Conservation (phyloP, 2,113 vertebrate genomes). For the Corvus cornix region DNA sequence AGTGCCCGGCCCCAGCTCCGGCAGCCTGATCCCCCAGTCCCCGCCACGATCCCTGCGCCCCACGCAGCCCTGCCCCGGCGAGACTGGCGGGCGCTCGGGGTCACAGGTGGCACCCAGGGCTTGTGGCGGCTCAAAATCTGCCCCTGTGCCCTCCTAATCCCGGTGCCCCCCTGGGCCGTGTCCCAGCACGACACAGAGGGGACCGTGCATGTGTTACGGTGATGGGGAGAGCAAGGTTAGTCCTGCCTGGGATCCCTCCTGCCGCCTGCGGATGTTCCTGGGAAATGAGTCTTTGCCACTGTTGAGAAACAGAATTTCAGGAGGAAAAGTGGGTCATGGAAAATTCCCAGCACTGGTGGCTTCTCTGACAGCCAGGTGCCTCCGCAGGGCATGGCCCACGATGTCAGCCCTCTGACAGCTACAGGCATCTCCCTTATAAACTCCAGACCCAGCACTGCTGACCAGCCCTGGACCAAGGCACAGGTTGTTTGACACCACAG, state of each 20-base stretch:
- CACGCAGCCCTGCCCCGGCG: neutral
- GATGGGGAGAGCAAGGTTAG: fast-evolving
- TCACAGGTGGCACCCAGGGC: neutral
- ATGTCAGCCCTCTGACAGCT: neutral
- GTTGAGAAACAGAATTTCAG: neutral
- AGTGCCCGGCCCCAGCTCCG: neutral
- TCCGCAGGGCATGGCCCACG: fast-evolving
- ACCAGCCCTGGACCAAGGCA: neutral
- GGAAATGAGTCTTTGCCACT: neutral
- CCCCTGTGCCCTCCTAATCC: neutral
- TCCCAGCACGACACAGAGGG: fast-evolving
- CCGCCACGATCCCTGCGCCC: fast-evolving
- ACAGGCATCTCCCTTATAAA: neutral
- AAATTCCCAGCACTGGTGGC: neutral
- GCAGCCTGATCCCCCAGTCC: too few relatives aligned
- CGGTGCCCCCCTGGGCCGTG: neutral
- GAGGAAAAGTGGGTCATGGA: neutral
- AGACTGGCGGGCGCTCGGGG: neutral
- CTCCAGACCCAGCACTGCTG: neutral
- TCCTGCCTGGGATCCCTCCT: too few relatives aligned
- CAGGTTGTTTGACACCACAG: neutral
- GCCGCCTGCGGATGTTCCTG: fast-evolving
- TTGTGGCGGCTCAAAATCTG: fast-evolving
- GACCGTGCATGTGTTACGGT: fast-evolving
- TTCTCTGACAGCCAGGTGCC: neutral